These are phyloP conservation scores for Bombyx mandarina DNA, from an alignment of 1,140 invertebrate genomes.

Conservation along the genomic window DNA sequence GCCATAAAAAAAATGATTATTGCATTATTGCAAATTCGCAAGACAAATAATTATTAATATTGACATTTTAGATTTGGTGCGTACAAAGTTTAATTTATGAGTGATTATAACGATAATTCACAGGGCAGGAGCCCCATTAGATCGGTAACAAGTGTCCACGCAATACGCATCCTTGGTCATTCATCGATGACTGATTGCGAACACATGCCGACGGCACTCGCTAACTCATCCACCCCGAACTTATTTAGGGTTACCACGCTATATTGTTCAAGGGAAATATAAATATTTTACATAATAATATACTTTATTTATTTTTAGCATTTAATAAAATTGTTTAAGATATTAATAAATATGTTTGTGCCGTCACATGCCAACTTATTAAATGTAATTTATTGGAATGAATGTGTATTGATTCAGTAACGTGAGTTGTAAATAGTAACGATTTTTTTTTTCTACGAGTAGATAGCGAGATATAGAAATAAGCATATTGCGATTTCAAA, in stretches of 20 bases:
- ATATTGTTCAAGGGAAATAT: not conserved
- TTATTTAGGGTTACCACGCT: slow-evolving; percentile 21
- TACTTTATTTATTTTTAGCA: not conserved
- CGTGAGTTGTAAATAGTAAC: too few relatives aligned
- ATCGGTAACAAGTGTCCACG: slow-evolving; percentile 35
- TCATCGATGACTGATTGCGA: slow-evolving; percentile 63
- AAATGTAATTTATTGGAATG: too few relatives aligned
- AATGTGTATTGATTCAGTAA: too few relatives aligned
- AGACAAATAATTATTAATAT: too few relatives aligned
- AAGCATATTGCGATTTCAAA: too few relatives aligned
- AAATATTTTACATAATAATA: not conserved
- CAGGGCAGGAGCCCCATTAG: slow-evolving; percentile 7
- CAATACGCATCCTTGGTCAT: slow-evolving; percentile 41
- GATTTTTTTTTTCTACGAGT: too few relatives aligned
- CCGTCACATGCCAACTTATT: not conserved
- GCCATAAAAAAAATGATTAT: too few relatives aligned
- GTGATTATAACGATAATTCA: too few relatives aligned
- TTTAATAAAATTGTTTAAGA: not conserved
- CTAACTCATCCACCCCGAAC: slow-evolving; percentile 24
- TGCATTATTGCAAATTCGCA: too few relatives aligned
- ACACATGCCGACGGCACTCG: slow-evolving; percentile 45
- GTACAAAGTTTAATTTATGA: too few relatives aligned
- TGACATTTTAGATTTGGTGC: too few relatives aligned
- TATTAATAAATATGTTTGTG: not conserved
- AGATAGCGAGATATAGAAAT: too few relatives aligned